A percentile compares a stretch with the other conserved stretches of the same genome.
Evolutionary conservation across 2,113 vertebrate species (phyloP).

Genomic region (Eretmochelys imbricata): DNA sequence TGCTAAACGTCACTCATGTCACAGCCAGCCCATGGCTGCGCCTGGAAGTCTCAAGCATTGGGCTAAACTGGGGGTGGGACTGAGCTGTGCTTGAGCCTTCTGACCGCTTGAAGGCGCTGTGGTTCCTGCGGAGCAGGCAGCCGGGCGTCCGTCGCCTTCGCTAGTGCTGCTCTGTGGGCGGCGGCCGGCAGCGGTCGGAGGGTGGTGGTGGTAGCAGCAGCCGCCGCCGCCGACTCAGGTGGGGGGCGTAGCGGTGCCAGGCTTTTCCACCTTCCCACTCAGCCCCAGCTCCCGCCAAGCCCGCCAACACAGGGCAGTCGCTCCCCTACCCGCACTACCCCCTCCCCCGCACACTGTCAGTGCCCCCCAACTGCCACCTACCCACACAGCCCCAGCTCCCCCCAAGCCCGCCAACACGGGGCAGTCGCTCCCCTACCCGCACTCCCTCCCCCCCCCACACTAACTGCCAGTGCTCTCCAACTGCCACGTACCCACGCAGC

Average conservation of each 20-base stretch:
- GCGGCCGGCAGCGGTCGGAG: neutral
- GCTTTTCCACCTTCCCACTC: neutral
- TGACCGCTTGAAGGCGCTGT: accelerated
- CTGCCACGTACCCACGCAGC: accelerated
- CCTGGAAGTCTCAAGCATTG: neutral
- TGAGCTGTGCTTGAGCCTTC: accelerated
- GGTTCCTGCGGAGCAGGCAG: neutral
- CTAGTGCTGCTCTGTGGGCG: neutral
- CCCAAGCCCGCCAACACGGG: neutral
- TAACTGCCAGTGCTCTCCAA: neutral
- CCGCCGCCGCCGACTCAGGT: too few species aligned
- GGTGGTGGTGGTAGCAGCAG: too few species aligned
- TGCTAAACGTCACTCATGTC: neutral
- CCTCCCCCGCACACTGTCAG: neutral
- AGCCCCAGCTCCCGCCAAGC: neutral
- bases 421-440: neutral
- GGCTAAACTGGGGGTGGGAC: neutral
- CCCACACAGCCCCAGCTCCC: neutral
- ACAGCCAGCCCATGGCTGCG: neutral
- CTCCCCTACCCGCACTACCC: neutral
- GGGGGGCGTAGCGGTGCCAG: too few species aligned
- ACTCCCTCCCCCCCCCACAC: neutral
- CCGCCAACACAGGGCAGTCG: neutral
- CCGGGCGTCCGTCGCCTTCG: too few species aligned
- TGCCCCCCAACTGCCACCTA: too few species aligned